Evolutionary conservation across 2,113 vertebrate species (phyloP), one percentile per base, ranked within the genome.

Genomic region (Barnardius zonarius): DNA sequence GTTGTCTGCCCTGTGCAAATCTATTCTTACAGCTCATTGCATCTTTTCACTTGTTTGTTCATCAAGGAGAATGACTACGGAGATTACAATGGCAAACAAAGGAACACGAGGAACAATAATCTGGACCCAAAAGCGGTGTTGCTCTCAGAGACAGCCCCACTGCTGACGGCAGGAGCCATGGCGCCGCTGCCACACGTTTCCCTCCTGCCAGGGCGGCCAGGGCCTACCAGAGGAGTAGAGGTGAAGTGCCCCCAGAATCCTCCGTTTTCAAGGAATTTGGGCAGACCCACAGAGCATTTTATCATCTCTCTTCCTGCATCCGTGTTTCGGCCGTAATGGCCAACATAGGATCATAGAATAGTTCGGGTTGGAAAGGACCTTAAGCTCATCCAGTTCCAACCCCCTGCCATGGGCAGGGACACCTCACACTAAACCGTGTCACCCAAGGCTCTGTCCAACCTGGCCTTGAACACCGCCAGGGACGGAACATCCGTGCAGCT

Each of bases 1-100:
- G 95, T 98, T 97, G 97, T 97, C 98, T 98, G 97, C 97, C 97
- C 97, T 97, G 97, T 83, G 97, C 97, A 97, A 97, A 98, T 98
- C 97, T 98, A 91, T 97, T 98, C 98, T 98, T 97, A 98, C 97
- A 98, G 97, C 96, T 98, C 97, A 68, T 92, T 97, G 97, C 94
- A 91, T 97, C 97, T 97, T 98, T 97, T 97, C 92, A 92, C 91
- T 96, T 97, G 96, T 98, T 97, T 98, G 96, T 97, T 98, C 98
- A 97, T 97, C 91, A 90, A 97, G 91, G 80, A 90, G 93, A 97
- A 96, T 63, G 90, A 97, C 97, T 88, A 88, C 10, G 1, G 97
- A 95, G 98, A 97, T 97, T 93, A 97, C 95, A 95, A 93, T 48
- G 44, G 96, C 96, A 97, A 98, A 98, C 95, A 97, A 97, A 98